Conservation (phyloP, 2,113 vertebrate genomes). For the Nematolebias whitei region DNA sequence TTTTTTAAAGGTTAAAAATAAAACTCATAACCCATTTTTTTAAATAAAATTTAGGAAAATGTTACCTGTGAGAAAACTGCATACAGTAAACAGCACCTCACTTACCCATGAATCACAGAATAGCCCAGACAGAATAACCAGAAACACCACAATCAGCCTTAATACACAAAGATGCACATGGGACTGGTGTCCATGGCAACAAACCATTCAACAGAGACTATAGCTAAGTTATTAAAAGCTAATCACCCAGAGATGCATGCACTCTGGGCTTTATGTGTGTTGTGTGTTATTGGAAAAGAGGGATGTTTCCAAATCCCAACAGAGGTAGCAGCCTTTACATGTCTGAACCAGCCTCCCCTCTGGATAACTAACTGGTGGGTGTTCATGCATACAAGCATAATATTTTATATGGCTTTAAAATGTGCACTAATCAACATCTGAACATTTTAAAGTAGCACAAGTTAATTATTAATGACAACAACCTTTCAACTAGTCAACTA, state of each 20-base stretch:
- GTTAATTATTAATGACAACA: too few relatives aligned
- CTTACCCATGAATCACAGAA: constrained; percentile 14
- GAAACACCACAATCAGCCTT: constrained; percentile 37
- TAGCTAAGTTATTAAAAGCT: constrained; percentile 58
- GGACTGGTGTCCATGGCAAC: constrained; percentile 67
- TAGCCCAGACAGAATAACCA: neutral
- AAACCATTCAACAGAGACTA: constrained; percentile 62
- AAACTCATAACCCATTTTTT: too few relatives aligned
- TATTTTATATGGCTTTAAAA: too few relatives aligned
- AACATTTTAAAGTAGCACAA: too few relatives aligned
- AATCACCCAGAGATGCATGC: constrained; percentile 44
- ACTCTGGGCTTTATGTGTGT: constrained; percentile 42
- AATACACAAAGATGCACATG: constrained; percentile 23
- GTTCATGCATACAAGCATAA: neutral
- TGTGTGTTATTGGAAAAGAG: constrained; percentile 58
- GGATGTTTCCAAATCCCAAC: constrained; percentile 40
- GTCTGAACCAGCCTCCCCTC: constrained; percentile 46
- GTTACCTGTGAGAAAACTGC: too few relatives aligned
- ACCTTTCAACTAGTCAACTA: too few relatives aligned
- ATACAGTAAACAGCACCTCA: neutral
- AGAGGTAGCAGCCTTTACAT: constrained; percentile 27
- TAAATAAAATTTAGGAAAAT: neutral
- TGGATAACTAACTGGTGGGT: constrained; percentile 26
- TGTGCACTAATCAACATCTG: too few relatives aligned
- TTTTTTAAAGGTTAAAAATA: neutral